Conservation (phyloP, 2,113 vertebrate genomes). For the Smithornis capensis region DNA sequence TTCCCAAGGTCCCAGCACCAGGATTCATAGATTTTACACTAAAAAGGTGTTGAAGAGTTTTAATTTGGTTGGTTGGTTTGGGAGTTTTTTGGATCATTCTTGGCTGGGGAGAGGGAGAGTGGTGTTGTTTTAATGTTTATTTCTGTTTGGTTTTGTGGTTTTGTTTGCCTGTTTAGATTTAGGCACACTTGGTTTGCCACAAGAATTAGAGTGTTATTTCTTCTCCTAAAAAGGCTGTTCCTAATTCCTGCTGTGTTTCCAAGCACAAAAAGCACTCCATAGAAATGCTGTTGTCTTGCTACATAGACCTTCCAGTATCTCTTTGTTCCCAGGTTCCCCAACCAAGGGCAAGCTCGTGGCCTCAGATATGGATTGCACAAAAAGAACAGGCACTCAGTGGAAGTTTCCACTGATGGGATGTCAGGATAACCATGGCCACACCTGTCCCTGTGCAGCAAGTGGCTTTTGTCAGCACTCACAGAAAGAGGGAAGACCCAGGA, state of each 20-base stretch:
- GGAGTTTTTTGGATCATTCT: background rate
- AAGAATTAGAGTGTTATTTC: background rate
- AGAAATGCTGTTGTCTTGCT: background rate
- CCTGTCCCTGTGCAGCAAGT: background rate
- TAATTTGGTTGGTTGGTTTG: background rate
- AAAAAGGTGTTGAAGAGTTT: background rate
- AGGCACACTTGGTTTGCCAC: background rate
- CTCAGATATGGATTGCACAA: background rate
- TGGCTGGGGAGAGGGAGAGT: background rate
- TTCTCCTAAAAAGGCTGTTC: background rate
- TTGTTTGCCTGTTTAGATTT: background rate
- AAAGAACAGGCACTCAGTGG: fast-evolving
- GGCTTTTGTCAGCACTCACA: background rate
- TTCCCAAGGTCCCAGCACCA: background rate
- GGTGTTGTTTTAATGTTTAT: background rate
- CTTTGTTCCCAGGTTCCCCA: background rate
- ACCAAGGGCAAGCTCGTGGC: background rate
- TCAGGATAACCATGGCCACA: background rate
- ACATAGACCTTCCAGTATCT: background rate
- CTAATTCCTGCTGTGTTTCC: background rate
- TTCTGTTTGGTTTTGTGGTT: background rate
- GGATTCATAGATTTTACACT: background rate
- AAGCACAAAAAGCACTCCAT: background rate
- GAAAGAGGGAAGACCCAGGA: background rate
- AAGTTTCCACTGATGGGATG: background rate